A percentile compares a stretch with the other conserved stretches of the same genome.
These are phyloP conservation scores for Grammomys dolichurus DNA, from an alignment of 2,113 vertebrate genomes.

Conservation along the genomic window DNA sequence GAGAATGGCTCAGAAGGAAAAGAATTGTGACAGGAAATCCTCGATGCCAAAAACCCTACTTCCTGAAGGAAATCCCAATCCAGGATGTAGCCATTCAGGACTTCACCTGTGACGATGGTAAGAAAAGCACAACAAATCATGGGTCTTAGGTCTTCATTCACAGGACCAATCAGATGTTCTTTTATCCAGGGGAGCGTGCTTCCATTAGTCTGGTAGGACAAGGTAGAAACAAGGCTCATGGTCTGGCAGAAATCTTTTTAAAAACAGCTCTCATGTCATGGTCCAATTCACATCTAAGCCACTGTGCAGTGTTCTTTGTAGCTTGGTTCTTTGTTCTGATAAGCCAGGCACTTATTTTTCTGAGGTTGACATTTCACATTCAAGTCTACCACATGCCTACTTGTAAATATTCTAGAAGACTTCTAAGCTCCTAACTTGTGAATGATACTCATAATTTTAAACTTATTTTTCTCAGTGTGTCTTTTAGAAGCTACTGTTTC, in stretches of 20 bases:
- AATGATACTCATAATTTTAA: neutral
- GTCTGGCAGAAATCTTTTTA: neutral
- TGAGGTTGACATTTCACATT: neutral
- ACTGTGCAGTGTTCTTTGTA: neutral
- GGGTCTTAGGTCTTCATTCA: fast-evolving
- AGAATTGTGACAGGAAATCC: slow-evolving; percentile 98
- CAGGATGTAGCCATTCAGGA: slow-evolving; percentile 98
- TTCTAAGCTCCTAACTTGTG: neutral
- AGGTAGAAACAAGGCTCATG: neutral
- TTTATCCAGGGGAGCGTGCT: too few species aligned
- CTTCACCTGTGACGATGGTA: slow-evolving; percentile 98
- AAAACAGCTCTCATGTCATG: fast-evolving
- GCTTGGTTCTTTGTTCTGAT: neutral
- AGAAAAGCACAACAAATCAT: neutral
- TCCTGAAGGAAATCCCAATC: slow-evolving; percentile 98
- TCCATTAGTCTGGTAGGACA: neutral
- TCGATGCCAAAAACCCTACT: slow-evolving; percentile 97
- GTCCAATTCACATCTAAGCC: fast-evolving
- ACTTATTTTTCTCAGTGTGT: neutral
- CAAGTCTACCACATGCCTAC: neutral
- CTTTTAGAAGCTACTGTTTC: neutral
- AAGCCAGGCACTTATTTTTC: neutral
- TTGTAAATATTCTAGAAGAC: neutral
- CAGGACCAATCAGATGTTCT: fast-evolving
- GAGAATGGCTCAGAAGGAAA: slow-evolving; percentile 97